Evolutionary conservation across 2,113 vertebrate species (phyloP), one percentile per base, ranked within the genome.

Genomic region (Morone saxatilis): DNA sequence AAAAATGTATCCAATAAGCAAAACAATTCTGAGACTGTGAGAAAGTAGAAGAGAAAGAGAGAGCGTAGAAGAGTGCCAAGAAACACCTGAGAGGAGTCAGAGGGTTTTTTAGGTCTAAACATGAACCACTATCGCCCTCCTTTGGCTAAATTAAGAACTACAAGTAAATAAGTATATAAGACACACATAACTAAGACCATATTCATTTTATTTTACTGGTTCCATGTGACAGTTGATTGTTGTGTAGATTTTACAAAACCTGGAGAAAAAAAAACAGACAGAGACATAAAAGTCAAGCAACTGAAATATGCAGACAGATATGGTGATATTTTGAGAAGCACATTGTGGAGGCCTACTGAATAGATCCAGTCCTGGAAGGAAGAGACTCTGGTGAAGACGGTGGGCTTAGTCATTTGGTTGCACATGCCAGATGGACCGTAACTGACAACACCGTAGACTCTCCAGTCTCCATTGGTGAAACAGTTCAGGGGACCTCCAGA

Each of bases 351-450:
- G 41, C 93, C 95, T 86, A 96, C 91, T 0, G 50, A 72, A 65
- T 63, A 67, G 19, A 96, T 93, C 95, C 96, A 96, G 25, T 94
- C 82, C 0, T 17, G 0, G 36, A 88, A 96, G 70, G 79, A 92
- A 13, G 95, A 95, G 7, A 96, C 94, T 51, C 91, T 84, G 79
- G 92, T 94, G 91, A 95, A 96, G 79, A 95, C 94, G 0, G 95
- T 95, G 69, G 94, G 94, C 54, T 94, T 95, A 1, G 14, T 62
- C 56, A 54, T 40, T 45, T 89, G 90, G 89, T 94, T 96, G 87
- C 94, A 95, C 22, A 25, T n/a, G 20, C 85, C 86, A 22, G 84
- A 0, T 8, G 94, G 92, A 25, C 93, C 94, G 9, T 93, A 95
- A 57, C 94, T 95, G 70, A 94, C 94, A 3, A 96, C 89, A 50